Conservation (phyloP, 2,797 vertebrate genomes). For the Balearica regulorum region DNA sequence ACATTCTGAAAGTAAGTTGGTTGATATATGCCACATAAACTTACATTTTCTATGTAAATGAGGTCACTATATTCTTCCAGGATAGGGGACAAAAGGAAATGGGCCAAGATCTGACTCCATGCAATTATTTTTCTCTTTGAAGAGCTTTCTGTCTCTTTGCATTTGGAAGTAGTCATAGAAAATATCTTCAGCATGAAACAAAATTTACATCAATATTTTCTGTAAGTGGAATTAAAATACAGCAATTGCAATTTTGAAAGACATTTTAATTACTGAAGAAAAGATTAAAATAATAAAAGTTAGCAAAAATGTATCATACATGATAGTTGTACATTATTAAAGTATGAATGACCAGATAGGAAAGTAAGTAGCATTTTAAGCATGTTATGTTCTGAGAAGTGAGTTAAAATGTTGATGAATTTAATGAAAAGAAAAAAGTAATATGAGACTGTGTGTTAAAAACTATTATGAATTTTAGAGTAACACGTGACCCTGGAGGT, state of each 20-base stretch:
- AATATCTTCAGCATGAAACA: background rate
- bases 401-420: background rate
- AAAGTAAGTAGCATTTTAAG: background rate
- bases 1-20: background rate
- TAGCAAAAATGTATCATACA: background rate
- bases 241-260: background rate
- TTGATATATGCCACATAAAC: background rate
- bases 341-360: background rate
- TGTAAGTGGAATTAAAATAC: background rate
- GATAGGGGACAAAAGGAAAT: background rate
- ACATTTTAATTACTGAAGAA: background rate
- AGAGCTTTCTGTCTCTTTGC: background rate
- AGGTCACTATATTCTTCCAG: background rate
- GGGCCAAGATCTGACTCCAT: background rate
- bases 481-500: background rate
- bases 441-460: background rate
- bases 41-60: background rate
- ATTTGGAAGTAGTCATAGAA: background rate
- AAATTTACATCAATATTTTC: background rate
- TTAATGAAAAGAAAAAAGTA: background rate
- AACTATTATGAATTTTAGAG: background rate
- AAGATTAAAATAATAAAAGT: background rate
- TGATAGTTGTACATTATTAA: background rate
- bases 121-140: background rate
- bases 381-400: background rate